Evolutionary conservation across 2,797 vertebrate species (phyloP).

Genomic region (Acrocephalus scirpaceus): DNA sequence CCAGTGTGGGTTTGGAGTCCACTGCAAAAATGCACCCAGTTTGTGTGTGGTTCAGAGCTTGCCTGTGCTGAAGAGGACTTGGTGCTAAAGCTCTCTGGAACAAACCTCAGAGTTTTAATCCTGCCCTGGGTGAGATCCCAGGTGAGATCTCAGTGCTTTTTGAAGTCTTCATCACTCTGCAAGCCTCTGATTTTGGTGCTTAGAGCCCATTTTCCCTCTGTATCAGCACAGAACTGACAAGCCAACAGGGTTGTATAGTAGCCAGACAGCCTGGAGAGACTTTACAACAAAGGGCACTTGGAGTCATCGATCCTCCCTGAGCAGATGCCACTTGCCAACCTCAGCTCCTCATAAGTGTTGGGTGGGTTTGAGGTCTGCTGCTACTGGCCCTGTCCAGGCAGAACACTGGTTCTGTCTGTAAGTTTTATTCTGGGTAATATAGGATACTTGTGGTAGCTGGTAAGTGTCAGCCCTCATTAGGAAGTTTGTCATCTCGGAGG

Average conservation of each 20-base stretch:
- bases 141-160: not conserved
- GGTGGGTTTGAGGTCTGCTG: accelerated
- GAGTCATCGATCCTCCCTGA: not conserved
- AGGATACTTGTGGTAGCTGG: not conserved
- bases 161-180: not conserved
- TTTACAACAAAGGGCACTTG: not conserved
- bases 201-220: not conserved
- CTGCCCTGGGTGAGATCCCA: not conserved
- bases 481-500: not conserved
- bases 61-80: not conserved
- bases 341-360: not conserved
- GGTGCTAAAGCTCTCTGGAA: not conserved
- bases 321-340: not conserved
- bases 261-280: not conserved
- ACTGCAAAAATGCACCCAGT: not conserved
- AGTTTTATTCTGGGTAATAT: not conserved
- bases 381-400: not conserved
- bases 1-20: not conserved
- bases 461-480: constrained; percentile 36
- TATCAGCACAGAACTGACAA: not conserved
- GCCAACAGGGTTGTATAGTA: not conserved
- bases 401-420: not conserved
- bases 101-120: not conserved
- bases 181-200: not conserved
- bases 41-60: not conserved